Percentiles rank a stretch among this genome's conserved stretches.
phyloP scores from a whole-genome alignment of 2,113 vertebrate species.

The Chauna torquata region DNA sequence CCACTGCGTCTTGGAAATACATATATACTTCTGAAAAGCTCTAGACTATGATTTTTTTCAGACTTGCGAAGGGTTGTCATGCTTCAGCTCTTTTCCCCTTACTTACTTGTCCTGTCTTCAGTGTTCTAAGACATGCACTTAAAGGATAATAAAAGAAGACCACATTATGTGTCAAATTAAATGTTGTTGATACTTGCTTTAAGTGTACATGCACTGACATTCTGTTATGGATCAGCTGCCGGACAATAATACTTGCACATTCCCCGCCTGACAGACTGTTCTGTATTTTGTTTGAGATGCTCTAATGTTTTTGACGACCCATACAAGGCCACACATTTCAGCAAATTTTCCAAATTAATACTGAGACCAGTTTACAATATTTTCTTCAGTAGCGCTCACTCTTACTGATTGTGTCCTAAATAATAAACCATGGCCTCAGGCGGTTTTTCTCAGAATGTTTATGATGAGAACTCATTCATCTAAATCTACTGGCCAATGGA shows the following conservation, averaged over 20 bases:
- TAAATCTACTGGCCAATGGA: constrained; percentile 90
- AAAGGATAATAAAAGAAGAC: constrained; percentile 67
- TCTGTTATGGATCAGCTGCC: constrained; percentile 61
- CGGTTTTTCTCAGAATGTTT: constrained; percentile 85
- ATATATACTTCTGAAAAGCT: neutral
- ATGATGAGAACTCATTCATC: constrained; percentile 97
- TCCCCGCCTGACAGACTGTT: constrained; percentile 68
- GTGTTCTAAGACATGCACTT: constrained; percentile 61
- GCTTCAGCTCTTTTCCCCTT: constrained; percentile 21
- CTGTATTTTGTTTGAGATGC: constrained; percentile 65
- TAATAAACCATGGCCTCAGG: constrained; percentile 80
- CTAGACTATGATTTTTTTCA: neutral
- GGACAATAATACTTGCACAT: constrained; percentile 63
- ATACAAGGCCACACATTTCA: constrained; percentile 75
- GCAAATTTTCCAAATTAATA: constrained; percentile 78
- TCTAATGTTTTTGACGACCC: constrained; percentile 74
- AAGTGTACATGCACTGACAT: constrained; percentile 49
- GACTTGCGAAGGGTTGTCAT: constrained; percentile 40
- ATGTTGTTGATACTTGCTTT: constrained; percentile 62
- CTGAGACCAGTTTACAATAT: constrained; percentile 73
- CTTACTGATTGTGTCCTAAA: constrained; percentile 83
- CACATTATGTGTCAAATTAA: constrained; percentile 66
- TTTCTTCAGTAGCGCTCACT: constrained; percentile 75
- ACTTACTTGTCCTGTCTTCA: constrained; percentile 44
- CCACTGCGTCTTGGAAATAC: constrained; percentile 22